Percentiles rank a stretch among this genome's conserved stretches.
phyloP scores from a whole-genome alignment of 2,797 vertebrate genomes.

The Hydrolagus colliei region DNA sequence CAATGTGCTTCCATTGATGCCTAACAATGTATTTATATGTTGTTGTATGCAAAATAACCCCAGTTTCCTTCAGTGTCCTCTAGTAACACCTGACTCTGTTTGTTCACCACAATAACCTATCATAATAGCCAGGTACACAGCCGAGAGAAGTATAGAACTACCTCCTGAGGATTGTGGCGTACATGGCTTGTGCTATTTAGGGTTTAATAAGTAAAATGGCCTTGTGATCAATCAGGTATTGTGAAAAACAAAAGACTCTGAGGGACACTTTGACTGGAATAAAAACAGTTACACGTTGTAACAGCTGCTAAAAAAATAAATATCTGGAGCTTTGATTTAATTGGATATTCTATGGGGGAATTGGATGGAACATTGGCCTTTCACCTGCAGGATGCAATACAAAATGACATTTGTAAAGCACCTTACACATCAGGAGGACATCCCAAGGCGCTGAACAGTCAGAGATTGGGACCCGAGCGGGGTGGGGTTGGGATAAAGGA shows the following conservation, averaged over 20 bases:
- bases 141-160: background rate
- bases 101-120: background rate
- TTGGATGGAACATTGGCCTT: background rate
- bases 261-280: background rate
- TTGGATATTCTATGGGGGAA: background rate
- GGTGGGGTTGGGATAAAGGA: too few species aligned
- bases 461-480: too few species aligned
- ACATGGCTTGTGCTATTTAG: constrained; percentile 15
- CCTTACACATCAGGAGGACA: too few species aligned
- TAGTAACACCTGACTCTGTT: background rate
- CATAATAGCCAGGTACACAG: background rate
- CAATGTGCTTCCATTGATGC: constrained; percentile 5
- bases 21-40: constrained; percentile 24
- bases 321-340: background rate
- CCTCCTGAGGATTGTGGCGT: background rate
- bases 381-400: background rate
- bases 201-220: constrained; percentile 1
- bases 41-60: background rate
- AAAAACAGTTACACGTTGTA: constrained; percentile 14
- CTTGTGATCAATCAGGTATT: background rate
- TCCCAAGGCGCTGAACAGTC: too few species aligned
- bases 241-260: constrained; percentile 19
- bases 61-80: constrained; percentile 10
- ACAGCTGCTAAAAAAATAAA: background rate
- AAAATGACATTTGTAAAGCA: too few species aligned